Percentiles rank a stretch among this genome's conserved stretches.
phyloP scores from a whole-genome alignment of 1,140 invertebrate genomes.

The Tetramorium parvispinum region DNA sequence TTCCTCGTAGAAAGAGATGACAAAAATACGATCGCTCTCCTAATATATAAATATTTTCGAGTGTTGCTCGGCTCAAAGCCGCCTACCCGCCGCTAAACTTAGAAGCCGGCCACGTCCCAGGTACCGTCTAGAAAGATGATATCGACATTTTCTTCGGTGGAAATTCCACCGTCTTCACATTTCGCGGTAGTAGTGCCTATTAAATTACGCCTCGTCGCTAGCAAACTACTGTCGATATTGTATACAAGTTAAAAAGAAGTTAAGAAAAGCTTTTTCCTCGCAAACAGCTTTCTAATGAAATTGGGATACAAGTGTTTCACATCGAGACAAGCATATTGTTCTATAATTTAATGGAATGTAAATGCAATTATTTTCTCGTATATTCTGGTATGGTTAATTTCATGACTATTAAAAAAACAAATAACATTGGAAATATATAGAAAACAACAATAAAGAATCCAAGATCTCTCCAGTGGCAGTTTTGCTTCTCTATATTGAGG shows the following conservation, averaged over 20 bases:
- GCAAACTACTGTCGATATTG: background rate
- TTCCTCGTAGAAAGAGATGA: slow-evolving; percentile 63
- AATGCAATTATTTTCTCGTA: background rate
- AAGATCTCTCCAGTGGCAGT: background rate
- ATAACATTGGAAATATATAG: background rate
- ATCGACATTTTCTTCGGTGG: slow-evolving; percentile 80
- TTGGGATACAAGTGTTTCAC: background rate
- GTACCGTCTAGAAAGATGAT: slow-evolving; percentile 78
- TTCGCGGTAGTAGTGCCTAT: background rate
- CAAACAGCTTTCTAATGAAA: slow-evolving; percentile 9
- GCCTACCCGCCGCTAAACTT: slow-evolving; percentile 84
- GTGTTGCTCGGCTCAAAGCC: slow-evolving; percentile 80
- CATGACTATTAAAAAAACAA: background rate
- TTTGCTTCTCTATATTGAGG: background rate
- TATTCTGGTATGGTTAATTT: background rate
- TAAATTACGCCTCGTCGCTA: slow-evolving; percentile 19
- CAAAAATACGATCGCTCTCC: slow-evolving; percentile 81
- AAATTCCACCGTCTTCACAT: slow-evolving; percentile 46
- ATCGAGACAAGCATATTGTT: background rate
- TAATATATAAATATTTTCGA: slow-evolving; percentile 84
- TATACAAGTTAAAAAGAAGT: slow-evolving; percentile 1
- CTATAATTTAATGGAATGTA: background rate
- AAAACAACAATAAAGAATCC: background rate
- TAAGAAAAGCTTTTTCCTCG: background rate
- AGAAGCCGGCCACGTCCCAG: slow-evolving; percentile 82